These are phyloP conservation scores for Eolophus roseicapilla DNA, from an alignment of 2,113 vertebrate species.

Conservation along the genomic window DNA sequence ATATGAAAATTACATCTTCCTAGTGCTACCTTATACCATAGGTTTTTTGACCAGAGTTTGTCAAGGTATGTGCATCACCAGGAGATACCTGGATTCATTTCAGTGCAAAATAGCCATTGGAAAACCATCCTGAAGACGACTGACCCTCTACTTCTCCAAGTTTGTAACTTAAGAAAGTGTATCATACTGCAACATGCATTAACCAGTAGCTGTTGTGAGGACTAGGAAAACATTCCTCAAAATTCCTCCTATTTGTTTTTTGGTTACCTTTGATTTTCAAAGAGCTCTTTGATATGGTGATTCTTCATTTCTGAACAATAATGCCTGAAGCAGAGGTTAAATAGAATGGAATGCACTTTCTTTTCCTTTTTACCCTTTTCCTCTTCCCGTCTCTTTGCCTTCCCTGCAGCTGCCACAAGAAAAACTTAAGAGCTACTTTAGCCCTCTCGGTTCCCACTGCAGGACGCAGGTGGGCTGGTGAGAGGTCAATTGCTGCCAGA, in stretches of 20 bases:
- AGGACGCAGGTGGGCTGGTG: background rate
- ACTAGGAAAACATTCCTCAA: background rate
- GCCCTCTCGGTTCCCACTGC: background rate
- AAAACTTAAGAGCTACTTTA: background rate
- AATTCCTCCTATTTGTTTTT: background rate
- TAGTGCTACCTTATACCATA: background rate
- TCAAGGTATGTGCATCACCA: background rate
- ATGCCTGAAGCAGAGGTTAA: constrained; percentile 36
- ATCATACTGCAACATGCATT: background rate
- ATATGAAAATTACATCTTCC: background rate
- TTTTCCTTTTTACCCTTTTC: background rate
- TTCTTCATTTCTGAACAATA: background rate
- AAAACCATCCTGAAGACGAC: background rate
- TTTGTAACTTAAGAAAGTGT: background rate
- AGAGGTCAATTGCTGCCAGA: background rate
- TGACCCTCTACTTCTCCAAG: background rate
- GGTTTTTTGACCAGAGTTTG: background rate
- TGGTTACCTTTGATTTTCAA: constrained; percentile 44
- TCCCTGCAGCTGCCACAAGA: background rate
- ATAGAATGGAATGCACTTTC: background rate
- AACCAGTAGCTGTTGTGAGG: background rate
- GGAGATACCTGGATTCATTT: background rate
- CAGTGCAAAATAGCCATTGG: background rate
- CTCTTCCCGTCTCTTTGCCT: background rate
- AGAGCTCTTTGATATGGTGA: constrained; percentile 49